Evolutionary conservation across 2,888 invertebrate species (phyloP).

Genomic region (Thumatha senex): DNA sequence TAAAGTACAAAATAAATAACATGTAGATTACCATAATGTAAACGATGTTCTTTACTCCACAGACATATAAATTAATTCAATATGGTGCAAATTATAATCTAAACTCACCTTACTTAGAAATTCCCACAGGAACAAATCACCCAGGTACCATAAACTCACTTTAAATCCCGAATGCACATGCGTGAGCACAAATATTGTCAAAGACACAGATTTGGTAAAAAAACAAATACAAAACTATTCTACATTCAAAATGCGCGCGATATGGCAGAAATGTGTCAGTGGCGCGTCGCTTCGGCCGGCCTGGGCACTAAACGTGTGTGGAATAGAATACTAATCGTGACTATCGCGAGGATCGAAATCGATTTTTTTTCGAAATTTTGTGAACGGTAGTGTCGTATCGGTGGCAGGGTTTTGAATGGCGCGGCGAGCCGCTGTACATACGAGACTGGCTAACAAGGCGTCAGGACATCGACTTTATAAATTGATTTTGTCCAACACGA

Average conservation of each 20-base stretch:
- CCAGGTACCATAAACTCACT: constrained; percentile 45
- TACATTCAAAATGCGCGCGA: constrained; percentile 79
- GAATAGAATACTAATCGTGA: constrained; percentile 52
- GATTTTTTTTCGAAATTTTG: constrained; percentile 65
- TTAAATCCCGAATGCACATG: constrained; percentile 51
- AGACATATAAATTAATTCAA: too few relatives aligned
- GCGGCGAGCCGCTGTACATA: constrained; percentile 61
- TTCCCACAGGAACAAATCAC: constrained; percentile 45
- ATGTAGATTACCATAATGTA: constrained; percentile 13
- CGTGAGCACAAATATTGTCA: constrained; percentile 55
- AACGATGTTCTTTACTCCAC: constrained; percentile 11
- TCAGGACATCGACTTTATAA: constrained; percentile 82
- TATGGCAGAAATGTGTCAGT: constrained; percentile 80
- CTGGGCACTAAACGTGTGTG: constrained; percentile 69
- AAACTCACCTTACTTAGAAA: constrained; percentile 54
- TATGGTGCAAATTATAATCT: neutral
- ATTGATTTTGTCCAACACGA: constrained; percentile 72
- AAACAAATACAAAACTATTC: constrained; percentile 64
- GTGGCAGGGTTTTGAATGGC: constrained; percentile 72
- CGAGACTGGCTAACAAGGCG: constrained; percentile 68
- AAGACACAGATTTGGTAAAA: constrained; percentile 61
- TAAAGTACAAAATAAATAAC: constrained; percentile 22
- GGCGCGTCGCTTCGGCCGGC: constrained; percentile 74
- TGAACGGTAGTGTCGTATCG: constrained; percentile 67
- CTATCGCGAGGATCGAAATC: constrained; percentile 59